Evolutionary conservation across 1,140 invertebrate genomes (phyloP).

Genomic region (Apis laboriosa): DNA sequence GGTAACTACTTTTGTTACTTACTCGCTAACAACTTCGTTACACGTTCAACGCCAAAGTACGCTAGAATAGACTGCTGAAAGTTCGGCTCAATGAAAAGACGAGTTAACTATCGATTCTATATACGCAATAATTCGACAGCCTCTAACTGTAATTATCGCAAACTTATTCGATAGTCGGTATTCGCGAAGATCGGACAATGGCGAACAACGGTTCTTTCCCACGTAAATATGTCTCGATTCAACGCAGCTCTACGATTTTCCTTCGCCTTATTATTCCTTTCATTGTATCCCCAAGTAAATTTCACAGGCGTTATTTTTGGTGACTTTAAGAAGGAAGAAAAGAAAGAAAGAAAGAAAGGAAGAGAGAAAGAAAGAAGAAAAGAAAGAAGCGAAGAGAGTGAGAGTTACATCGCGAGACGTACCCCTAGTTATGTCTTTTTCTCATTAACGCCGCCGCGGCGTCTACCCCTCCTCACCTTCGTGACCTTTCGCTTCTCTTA

Average conservation of each 20-base stretch:
- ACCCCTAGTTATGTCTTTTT: slow-evolving; percentile 61
- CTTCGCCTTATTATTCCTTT: too few species aligned
- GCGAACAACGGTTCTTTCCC: too few species aligned
- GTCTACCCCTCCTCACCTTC: slow-evolving; percentile 10
- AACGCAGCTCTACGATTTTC: too few species aligned
- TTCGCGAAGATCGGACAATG: not conserved
- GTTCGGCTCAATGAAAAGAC: slow-evolving; percentile 55
- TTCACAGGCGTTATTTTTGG: too few species aligned
- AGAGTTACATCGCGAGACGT: slow-evolving; percentile 32
- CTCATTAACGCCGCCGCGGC: slow-evolving; percentile 66
- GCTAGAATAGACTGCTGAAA: slow-evolving; percentile 50
- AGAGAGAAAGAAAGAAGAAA: slow-evolving; percentile 25
- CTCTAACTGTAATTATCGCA: slow-evolving; percentile 37
- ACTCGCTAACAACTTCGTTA: slow-evolving; percentile 70
- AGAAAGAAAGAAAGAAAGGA: too few species aligned
- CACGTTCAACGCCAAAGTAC: slow-evolving; percentile 56
- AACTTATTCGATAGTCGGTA: slow-evolving; percentile 4
- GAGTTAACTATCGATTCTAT: slow-evolving; percentile 61
- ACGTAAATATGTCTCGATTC: not conserved
- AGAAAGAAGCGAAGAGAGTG: slow-evolving; percentile 18
- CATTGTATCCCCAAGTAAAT: too few species aligned
- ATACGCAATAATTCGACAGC: slow-evolving; percentile 1
- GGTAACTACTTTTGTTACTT: slow-evolving; percentile 76
- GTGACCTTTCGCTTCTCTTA: slow-evolving; percentile 50
- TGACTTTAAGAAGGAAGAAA: too few species aligned